These are phyloP conservation scores for Percopsis transmontana DNA, from an alignment of 2,113 vertebrate genomes.

Conservation along the genomic window DNA sequence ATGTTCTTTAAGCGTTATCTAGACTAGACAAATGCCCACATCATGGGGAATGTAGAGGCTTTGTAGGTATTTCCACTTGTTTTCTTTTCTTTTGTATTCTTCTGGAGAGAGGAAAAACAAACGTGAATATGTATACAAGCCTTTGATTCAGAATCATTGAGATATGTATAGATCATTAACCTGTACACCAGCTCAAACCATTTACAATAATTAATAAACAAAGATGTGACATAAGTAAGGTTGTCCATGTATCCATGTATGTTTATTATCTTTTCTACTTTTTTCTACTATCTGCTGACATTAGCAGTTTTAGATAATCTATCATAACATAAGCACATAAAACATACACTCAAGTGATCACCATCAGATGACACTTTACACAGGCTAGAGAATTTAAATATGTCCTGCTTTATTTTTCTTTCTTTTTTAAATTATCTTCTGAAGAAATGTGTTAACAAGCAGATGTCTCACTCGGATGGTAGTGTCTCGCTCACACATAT, in stretches of 20 bases:
- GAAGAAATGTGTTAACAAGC: too few species aligned
- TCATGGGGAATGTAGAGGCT: slow-evolving; percentile 80
- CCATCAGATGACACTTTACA: too few species aligned
- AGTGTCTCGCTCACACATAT: too few species aligned
- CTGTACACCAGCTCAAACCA: slow-evolving; percentile 84
- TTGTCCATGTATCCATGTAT: neutral
- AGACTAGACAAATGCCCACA: slow-evolving; percentile 74
- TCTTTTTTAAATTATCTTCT: too few species aligned
- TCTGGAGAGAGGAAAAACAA: slow-evolving; percentile 69
- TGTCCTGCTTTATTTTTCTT: too few species aligned
- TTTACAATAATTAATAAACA: slow-evolving; percentile 84
- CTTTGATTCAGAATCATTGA: slow-evolving; percentile 77
- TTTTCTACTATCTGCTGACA: too few species aligned
- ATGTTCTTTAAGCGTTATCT: slow-evolving; percentile 82
- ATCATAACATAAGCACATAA: too few species aligned
- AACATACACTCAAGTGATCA: too few species aligned
- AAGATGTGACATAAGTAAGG: slow-evolving; percentile 74
- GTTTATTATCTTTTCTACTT: neutral
- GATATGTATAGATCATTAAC: slow-evolving; percentile 83
- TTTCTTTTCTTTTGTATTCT: slow-evolving; percentile 80
- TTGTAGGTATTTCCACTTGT: slow-evolving; percentile 80
- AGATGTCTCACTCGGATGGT: too few species aligned
- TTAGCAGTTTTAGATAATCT: too few species aligned
- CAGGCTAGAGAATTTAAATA: too few species aligned
- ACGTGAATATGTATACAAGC: slow-evolving; percentile 79